Conservation (phyloP, 2,113 vertebrate genomes). For the Clarias macrocephalus region DNA sequence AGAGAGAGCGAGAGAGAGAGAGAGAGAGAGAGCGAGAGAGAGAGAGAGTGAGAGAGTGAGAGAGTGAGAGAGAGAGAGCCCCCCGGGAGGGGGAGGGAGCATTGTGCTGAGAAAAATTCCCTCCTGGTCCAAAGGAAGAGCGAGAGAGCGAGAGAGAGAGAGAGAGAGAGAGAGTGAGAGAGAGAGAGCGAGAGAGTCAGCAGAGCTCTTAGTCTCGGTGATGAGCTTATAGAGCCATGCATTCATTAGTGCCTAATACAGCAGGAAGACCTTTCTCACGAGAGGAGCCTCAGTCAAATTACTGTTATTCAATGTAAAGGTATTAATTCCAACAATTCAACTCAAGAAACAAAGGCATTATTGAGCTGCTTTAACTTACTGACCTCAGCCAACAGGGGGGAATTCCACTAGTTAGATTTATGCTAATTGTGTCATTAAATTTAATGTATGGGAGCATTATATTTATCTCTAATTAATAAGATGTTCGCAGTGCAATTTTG, state of each 20-base stretch:
- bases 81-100: not conserved
- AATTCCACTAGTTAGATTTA: not conserved
- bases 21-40: no score
- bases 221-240: slow-evolving; percentile 41
- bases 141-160: not conserved
- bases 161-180: not conserved
- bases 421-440: slow-evolving; percentile 16
- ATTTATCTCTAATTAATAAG: slow-evolving; percentile 11
- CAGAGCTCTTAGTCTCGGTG: slow-evolving; percentile 1
- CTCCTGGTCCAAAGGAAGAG: slow-evolving; percentile 11
- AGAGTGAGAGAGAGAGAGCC: no score
- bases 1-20: no score
- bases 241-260: slow-evolving; percentile 49
- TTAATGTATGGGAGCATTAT: not conserved
- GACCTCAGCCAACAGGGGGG: not conserved
- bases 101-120: slow-evolving; percentile 26
- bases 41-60: no score
- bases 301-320: slow-evolving; percentile 41
- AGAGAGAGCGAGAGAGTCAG: no score
- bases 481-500: not conserved
- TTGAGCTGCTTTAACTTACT: not conserved
- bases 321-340: slow-evolving; percentile 45
- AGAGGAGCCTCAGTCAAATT: slow-evolving; percentile 16
- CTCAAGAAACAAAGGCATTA: slow-evolving; percentile 34
- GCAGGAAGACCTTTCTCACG: slow-evolving; percentile 29